Percentiles rank a stretch among this genome's conserved stretches.
phyloP scores from a whole-genome alignment of 2,888 invertebrate species.

The Kryphioiulus occultus region DNA sequence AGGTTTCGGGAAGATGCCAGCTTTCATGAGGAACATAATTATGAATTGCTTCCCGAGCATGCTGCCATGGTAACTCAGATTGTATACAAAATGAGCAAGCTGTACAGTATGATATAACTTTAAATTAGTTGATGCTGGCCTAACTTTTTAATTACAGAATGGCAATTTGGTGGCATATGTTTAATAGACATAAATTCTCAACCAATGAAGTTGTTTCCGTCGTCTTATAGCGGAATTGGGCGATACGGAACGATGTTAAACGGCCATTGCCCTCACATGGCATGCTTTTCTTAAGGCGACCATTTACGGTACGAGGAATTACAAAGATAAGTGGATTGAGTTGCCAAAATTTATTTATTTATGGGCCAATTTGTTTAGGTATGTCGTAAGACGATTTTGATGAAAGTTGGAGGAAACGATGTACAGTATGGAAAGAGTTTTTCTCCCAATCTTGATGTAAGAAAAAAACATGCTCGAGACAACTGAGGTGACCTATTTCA shows the following conservation, averaged over 20 bases:
- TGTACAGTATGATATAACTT: background rate
- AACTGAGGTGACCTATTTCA: background rate
- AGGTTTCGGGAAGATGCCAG: background rate
- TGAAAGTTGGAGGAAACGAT: background rate
- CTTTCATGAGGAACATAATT: too few species aligned
- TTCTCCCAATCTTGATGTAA: background rate
- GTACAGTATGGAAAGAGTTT: background rate
- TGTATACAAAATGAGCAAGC: background rate
- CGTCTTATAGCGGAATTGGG: background rate
- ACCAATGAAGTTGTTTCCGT: background rate
- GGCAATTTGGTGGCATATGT: background rate
- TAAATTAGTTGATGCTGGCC: background rate
- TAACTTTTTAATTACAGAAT: slow-evolving; percentile 27
- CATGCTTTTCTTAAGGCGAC: background rate
- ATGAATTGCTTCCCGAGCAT: background rate
- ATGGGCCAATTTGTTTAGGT: slow-evolving; percentile 6
- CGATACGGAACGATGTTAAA: slow-evolving; percentile 16
- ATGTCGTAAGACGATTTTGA: background rate
- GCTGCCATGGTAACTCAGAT: background rate
- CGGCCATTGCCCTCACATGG: background rate
- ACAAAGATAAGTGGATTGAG: slow-evolving; percentile 8
- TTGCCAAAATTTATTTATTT: slow-evolving; percentile 10
- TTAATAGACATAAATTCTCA: background rate
- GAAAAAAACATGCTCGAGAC: background rate
- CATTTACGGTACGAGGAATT: background rate